A percentile compares a stretch with the other conserved stretches of the same genome.
phyloP scores from a whole-genome alignment of 2,797 vertebrate species.

The Poeciliopsis turneri region DNA sequence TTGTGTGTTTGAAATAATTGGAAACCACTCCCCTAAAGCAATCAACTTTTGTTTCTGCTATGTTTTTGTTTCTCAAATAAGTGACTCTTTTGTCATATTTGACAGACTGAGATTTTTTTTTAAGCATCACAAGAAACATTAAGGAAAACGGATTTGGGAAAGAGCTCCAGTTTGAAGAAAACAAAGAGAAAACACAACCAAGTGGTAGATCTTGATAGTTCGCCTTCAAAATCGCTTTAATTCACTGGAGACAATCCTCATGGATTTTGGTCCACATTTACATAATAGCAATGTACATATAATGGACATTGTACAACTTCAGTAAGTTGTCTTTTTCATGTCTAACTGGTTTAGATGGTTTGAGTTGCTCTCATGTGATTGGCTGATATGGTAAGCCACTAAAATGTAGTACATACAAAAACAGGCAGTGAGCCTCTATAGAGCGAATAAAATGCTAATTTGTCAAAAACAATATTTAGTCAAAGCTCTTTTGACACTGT shows the following conservation, averaged over 20 bases:
- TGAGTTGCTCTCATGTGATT: background rate
- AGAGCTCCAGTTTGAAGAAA: background rate
- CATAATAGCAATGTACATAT: background rate
- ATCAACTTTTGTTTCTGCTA: background rate
- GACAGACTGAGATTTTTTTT: background rate
- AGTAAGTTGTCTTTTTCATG: background rate
- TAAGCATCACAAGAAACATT: background rate
- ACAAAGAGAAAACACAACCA: background rate
- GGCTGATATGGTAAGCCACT: background rate
- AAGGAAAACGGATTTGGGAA: background rate
- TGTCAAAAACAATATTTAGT: background rate
- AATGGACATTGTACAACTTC: background rate
- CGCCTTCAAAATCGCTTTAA: background rate
- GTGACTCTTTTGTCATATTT: background rate
- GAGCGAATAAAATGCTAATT: background rate
- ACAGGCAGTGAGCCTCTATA: background rate
- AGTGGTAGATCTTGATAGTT: background rate
- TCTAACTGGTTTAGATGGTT: background rate
- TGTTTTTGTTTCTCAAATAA: background rate
- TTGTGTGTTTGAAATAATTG: background rate
- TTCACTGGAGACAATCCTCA: background rate
- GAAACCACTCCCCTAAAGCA: background rate
- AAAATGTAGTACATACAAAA: background rate
- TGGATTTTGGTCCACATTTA: background rate
- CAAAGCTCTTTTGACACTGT: background rate